These are phyloP conservation scores for Drosophila yooni DNA, from an alignment of 2,888 invertebrate species.

Conservation along the genomic window DNA sequence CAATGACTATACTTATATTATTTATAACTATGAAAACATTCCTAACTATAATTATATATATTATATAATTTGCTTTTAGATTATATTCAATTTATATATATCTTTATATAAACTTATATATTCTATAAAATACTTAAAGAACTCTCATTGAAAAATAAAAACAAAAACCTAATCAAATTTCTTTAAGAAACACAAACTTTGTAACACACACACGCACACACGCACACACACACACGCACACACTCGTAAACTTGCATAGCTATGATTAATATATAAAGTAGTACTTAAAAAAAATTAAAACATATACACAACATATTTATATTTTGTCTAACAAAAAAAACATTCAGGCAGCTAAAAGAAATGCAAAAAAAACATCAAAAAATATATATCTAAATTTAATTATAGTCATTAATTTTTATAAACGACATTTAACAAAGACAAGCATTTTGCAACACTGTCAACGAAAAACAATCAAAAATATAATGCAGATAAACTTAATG, in stretches of 20 bases:
- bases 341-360: conserved; percentile 63
- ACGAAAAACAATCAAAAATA: conserved; percentile 51
- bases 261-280: conserved; percentile 45
- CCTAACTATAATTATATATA: conserved; percentile 41
- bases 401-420: conserved; percentile 68
- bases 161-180: conserved; percentile 70
- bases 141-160: conserved; percentile 33
- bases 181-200: conserved; percentile 65
- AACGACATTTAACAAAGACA: conserved; percentile 59
- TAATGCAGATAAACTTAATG: not conserved
- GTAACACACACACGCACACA: conserved; percentile 22
- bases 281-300: conserved; percentile 36
- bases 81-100: conserved; percentile 22
- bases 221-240: conserved; percentile 29
- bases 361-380: conserved; percentile 41
- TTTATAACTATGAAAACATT: conserved; percentile 45
- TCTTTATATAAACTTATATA: conserved; percentile 15
- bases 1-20: conserved; percentile 50
- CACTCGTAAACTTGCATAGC: conserved; percentile 38
- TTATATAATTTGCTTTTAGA: conserved; percentile 26
- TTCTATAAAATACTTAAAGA: conserved; percentile 63
- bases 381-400: conserved; percentile 20
- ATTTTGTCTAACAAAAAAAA: conserved; percentile 74
- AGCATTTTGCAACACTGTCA: conserved; percentile 45
- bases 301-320: conserved; percentile 51